Base-by-base conservation (phyloP, 2,113 vertebrate species). In the Uropsilus gracilis region DNA sequence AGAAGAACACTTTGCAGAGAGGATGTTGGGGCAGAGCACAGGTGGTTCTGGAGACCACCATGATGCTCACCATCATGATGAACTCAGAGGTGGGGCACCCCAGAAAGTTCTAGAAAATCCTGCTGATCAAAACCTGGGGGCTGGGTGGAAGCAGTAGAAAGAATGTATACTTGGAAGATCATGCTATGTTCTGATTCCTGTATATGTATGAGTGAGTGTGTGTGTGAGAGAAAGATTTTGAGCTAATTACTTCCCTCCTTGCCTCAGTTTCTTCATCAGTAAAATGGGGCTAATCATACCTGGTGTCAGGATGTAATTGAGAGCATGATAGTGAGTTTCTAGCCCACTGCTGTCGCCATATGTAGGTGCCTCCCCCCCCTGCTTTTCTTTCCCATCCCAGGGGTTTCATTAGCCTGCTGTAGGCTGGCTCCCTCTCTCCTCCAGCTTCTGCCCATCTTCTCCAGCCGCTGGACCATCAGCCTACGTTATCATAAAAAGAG, bases 401-500 rank as follows among this genome's bases (percentile, higher is more conserved):
- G 69, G 39, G 28, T 92, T 90, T 95, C 34, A 30, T 95, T 94
- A 69, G 84, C 18, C 55, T 90, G 17, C 18, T 68, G 83, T 94
- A 72, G 69, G 0, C 0, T 44, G 69, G 76, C 69, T 91, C 63
- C 75, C 37, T 42, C 0, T 44, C 39, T 90, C 88, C 53, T 61
- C 6, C 0, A 0, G 1, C 94, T 46, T 93, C 94, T 44, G 96
- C 91, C 76, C 66, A 53, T 94, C 89, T 94, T 93, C 96, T 93
- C 89, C 89, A 96, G 76, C 81, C 96, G 95, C 94, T 87, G 97
- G 98, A 97, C 98, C 97, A 97, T 85, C 91, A 91, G 88, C 97
- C 85, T 72, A 48, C 66, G 46, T 95, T 97, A 96, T 97, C 97
- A 98, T 98, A 96, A 97, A 98, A 98, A 97, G 76, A 98, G 97